Conservation (phyloP, 2,888 invertebrate species). For the Anthoptus insignis region DNA sequence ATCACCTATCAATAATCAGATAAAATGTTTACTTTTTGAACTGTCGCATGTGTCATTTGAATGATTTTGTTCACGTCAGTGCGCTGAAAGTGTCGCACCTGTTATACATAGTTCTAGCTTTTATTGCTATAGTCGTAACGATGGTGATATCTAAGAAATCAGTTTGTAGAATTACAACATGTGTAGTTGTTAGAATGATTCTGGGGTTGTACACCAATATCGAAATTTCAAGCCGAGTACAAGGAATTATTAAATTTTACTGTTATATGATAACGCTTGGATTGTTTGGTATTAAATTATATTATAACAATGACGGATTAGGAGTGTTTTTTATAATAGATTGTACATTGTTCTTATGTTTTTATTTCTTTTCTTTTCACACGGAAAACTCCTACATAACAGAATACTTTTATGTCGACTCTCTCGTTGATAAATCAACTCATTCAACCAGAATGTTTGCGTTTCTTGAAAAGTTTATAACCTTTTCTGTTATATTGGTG, state of each 20-base stretch:
- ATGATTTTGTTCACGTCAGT: too few species aligned
- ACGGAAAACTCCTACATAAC: neutral
- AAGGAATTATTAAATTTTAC: conserved; percentile 1
- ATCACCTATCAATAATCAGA: too few species aligned
- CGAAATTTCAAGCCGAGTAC: neutral
- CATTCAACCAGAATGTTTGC: neutral
- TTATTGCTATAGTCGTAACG: neutral
- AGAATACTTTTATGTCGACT: neutral
- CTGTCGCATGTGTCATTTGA: too few species aligned
- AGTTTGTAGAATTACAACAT: neutral
- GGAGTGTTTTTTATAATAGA: neutral
- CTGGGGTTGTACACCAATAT: neutral
- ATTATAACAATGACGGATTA: neutral
- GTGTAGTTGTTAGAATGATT: neutral
- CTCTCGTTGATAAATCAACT: neutral
- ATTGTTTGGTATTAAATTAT: neutral
- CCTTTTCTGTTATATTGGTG: neutral
- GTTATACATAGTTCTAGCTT: neutral
- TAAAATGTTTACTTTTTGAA: too few species aligned
- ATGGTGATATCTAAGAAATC: neutral
- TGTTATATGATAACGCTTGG: neutral
- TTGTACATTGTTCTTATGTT: neutral
- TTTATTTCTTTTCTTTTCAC: conserved; percentile 1
- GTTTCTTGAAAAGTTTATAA: neutral
- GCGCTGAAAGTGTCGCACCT: too few species aligned